phyloP scores from a whole-genome alignment of 2,888 invertebrate genomes.

The Drosophila atripex region DNA sequence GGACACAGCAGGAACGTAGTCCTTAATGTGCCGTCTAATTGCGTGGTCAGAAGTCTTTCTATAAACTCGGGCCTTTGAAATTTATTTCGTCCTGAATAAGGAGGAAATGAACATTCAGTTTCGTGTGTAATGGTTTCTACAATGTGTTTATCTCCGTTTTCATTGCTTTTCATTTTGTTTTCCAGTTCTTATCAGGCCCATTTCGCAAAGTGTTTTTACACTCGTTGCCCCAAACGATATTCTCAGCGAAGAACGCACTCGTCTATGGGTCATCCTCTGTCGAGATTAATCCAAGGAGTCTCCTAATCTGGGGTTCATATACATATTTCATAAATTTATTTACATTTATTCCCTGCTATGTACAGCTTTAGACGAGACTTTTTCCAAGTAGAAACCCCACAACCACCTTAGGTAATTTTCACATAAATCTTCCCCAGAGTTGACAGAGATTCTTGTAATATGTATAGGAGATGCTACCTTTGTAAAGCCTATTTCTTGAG shows the following conservation, averaged over 20 bases:
- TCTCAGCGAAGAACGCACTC: no score
- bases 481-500: not conserved
- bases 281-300: conserved; percentile 14
- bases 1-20: conserved; percentile 6
- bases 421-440: conserved; percentile 11
- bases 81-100: conserved; percentile 49
- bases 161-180: conserved; percentile 60
- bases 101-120: conserved; percentile 51
- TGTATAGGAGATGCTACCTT: not conserved
- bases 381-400: no score
- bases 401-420: no score
- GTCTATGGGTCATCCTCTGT: conserved; percentile 50
- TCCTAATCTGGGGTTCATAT: no score
- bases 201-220: conserved; percentile 9
- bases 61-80: conserved; percentile 47
- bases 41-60: conserved; percentile 7
- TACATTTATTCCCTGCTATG: no score
- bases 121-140: conserved; percentile 54
- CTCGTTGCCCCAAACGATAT: conserved; percentile 3
- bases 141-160: conserved; percentile 52
- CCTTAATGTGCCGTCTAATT: conserved; percentile 41
- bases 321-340: no score
- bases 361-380: no score
- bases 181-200: conserved; percentile 64
- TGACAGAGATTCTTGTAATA: no score